Conservation (phyloP, 2,797 vertebrate genomes). For the Phyllotis vaccarum region DNA sequence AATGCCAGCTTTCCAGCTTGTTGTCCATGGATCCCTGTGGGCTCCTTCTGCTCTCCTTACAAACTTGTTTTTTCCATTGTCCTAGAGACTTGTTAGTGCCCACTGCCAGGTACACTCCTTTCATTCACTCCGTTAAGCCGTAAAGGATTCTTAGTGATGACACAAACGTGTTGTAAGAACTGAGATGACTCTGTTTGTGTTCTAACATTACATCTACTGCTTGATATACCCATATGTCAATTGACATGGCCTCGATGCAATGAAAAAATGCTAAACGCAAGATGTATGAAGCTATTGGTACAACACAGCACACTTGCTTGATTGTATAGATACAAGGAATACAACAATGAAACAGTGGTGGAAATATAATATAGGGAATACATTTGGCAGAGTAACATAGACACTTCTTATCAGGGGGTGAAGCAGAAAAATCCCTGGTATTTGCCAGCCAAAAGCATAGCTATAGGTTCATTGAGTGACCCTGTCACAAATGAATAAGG, state of each 20-base stretch:
- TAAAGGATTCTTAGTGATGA: not conserved
- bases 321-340: too few relatives aligned
- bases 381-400: not conserved
- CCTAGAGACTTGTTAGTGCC: not conserved
- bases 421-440: not conserved
- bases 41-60: not conserved
- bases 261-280: not conserved
- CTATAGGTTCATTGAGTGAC: not conserved
- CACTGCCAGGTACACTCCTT: fast-evolving
- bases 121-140: not conserved
- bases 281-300: not conserved
- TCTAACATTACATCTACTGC: not conserved
- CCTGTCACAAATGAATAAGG: not conserved
- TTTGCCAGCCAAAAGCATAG: not conserved
- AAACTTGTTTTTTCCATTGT: not conserved
- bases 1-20: not conserved
- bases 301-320: not conserved
- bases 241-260: not conserved
- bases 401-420: not conserved
- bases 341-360: not conserved
- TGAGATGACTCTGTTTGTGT: not conserved
- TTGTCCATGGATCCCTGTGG: too few relatives aligned
- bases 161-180: not conserved
- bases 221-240: not conserved
- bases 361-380: not conserved